A percentile compares a stretch with the other conserved stretches of the same genome.
phyloP scores from a whole-genome alignment of 2,797 vertebrate species.

The Tinamus major region DNA sequence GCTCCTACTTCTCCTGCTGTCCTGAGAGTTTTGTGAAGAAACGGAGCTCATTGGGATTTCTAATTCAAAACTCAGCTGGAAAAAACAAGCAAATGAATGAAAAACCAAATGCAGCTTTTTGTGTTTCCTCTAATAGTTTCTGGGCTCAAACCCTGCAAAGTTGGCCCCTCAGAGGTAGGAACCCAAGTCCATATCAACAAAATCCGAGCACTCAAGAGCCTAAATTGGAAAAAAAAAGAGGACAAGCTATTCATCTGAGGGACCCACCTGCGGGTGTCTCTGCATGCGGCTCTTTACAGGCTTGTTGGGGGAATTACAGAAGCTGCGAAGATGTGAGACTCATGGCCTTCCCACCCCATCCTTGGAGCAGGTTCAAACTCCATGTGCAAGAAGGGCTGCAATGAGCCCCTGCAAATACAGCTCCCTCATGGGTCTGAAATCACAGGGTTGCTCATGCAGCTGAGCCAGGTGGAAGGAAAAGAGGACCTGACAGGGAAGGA shows the following conservation, averaged over 20 bases:
- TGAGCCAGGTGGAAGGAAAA: no score
- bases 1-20: neutral
- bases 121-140: neutral
- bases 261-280: no score
- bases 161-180: neutral
- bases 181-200: neutral
- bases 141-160: accelerated
- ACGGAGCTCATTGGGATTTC: neutral
- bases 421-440: neutral
- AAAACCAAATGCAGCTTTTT: neutral
- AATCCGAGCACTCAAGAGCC: neutral
- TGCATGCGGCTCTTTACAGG: no score
- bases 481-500: neutral
- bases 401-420: no score
- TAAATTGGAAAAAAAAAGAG: neutral
- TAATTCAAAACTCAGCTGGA: neutral
- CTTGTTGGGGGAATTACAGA: no score
- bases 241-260: no score
- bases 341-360: no score
- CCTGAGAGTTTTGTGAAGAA: neutral
- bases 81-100: neutral
- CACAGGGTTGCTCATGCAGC: neutral
- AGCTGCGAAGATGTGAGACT: no score
- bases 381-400: neutral
- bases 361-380: neutral